Percentiles rank a stretch among this genome's conserved stretches.
phyloP scores from a whole-genome alignment of 2,888 invertebrate genomes.

The Drosophila borealis region DNA sequence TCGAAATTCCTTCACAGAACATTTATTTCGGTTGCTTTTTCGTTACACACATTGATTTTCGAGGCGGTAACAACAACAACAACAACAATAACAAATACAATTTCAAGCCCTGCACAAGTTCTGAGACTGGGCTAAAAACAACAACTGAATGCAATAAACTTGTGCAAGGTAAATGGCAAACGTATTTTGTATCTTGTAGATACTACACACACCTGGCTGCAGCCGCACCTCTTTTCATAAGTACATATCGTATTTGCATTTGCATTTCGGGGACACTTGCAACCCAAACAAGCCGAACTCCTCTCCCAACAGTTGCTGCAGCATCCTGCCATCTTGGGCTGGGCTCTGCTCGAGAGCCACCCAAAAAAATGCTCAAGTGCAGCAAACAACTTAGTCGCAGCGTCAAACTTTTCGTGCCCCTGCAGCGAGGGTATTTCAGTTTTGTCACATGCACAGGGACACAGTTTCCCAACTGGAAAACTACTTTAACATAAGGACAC shows the following conservation, averaged over 20 bases:
- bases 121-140: constrained; percentile 18
- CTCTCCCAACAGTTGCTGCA: constrained; percentile 1
- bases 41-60: constrained; percentile 81
- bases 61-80: constrained; percentile 54
- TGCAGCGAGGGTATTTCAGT: background rate
- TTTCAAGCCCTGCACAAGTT: constrained; percentile 28
- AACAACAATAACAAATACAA: constrained; percentile 18
- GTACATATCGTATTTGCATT: constrained; percentile 34
- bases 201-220: constrained; percentile 35
- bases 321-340: constrained; percentile 8
- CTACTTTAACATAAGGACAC: too few relatives aligned
- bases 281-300: constrained; percentile 27
- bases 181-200: constrained; percentile 72
- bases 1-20: constrained; percentile 83
- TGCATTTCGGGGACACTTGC: constrained; percentile 38
- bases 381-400: background rate
- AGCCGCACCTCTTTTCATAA: constrained; percentile 17
- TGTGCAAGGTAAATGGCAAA: constrained; percentile 72
- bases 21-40: constrained; percentile 81
- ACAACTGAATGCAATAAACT: constrained; percentile 67
- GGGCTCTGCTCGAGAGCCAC: background rate
- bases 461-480: too few relatives aligned
- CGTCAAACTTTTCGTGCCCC: background rate
- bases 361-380: constrained; percentile 1
- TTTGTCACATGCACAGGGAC: background rate